Evolutionary conservation across 2,113 vertebrate genomes (phyloP).

Genomic region (Ploceus nigricollis): DNA sequence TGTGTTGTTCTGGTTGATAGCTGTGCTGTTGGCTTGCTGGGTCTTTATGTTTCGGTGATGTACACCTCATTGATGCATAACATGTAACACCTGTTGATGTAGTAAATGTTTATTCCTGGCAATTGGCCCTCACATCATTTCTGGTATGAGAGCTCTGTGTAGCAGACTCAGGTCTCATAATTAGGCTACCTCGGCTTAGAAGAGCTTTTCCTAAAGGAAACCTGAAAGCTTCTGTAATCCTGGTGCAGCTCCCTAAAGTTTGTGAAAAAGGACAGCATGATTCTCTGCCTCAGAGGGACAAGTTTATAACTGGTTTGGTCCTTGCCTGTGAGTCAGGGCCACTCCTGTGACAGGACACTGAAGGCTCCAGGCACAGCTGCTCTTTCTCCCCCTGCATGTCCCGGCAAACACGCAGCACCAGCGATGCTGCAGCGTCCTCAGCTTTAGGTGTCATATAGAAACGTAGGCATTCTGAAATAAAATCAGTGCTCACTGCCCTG

Average conservation of each 20-base stretch:
- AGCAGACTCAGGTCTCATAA: background rate
- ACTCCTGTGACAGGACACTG: background rate
- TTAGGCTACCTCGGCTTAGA: background rate
- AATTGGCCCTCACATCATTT: constrained; percentile 15
- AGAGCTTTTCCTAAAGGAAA: background rate
- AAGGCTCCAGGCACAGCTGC: background rate
- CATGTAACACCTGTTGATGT: constrained; percentile 55
- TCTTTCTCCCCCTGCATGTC: background rate
- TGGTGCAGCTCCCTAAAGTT: background rate
- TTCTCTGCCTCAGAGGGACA: background rate
- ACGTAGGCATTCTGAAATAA: background rate
- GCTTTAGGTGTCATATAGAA: background rate
- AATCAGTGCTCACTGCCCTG: background rate
- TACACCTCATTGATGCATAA: constrained; percentile 60
- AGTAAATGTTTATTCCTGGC: constrained; percentile 49
- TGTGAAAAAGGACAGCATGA: background rate
- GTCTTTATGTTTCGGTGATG: constrained; percentile 51
- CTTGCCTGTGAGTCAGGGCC: background rate
- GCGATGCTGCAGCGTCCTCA: accelerated
- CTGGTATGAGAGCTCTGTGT: background rate
- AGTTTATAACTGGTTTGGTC: background rate
- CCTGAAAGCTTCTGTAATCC: background rate
- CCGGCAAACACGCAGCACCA: background rate
- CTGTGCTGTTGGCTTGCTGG: constrained; percentile 27
- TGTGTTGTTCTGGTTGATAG: constrained; percentile 60